A percentile compares a stretch with the other conserved stretches of the same genome.
phyloP scores from a whole-genome alignment of 2,797 vertebrate species.

The Ceyx erithaca region DNA sequence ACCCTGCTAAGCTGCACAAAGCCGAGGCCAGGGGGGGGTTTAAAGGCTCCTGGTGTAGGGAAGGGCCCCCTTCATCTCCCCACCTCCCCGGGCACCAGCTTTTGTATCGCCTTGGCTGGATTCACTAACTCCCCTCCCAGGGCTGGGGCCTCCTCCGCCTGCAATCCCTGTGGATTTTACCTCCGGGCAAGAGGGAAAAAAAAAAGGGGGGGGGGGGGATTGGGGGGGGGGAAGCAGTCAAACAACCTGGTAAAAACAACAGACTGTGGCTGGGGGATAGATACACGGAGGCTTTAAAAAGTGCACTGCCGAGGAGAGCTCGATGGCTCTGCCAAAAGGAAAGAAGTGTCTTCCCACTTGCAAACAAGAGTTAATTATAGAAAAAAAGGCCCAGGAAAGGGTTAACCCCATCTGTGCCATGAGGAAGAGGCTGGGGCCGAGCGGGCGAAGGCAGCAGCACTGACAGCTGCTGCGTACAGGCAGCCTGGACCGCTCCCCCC shows the following conservation, averaged over 20 bases:
- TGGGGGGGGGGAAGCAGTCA: not conserved
- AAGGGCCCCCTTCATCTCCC: slow-evolving; percentile 49
- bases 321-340: slow-evolving; percentile 48
- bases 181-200: slow-evolving; percentile 38
- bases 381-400: slow-evolving; percentile 51
- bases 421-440: slow-evolving; percentile 47
- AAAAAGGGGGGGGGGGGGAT: too few species aligned
- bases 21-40: not conserved
- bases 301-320: slow-evolving; percentile 39
- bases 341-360: slow-evolving; percentile 59
- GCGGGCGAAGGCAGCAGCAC: slow-evolving; percentile 20
- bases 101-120: slow-evolving; percentile 70
- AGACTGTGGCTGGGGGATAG: slow-evolving; percentile 39
- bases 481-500: slow-evolving; percentile 32
- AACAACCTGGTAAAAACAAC: slow-evolving; percentile 66
- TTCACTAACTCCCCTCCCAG: slow-evolving; percentile 61
- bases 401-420: slow-evolving; percentile 62
- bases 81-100: slow-evolving; percentile 54
- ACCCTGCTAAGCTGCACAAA: slow-evolving; percentile 72
- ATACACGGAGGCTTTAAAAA: slow-evolving; percentile 48
- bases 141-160: slow-evolving; percentile 57
- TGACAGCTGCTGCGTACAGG: slow-evolving; percentile 60
- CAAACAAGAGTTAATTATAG: slow-evolving; percentile 65
- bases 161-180: slow-evolving; percentile 69
- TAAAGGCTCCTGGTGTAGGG: slow-evolving; percentile 54